A percentile compares a stretch with the other conserved stretches of the same genome.
These are phyloP conservation scores for Spea hammondii DNA, from an alignment of 2,797 vertebrate genomes.

Conservation along the genomic window DNA sequence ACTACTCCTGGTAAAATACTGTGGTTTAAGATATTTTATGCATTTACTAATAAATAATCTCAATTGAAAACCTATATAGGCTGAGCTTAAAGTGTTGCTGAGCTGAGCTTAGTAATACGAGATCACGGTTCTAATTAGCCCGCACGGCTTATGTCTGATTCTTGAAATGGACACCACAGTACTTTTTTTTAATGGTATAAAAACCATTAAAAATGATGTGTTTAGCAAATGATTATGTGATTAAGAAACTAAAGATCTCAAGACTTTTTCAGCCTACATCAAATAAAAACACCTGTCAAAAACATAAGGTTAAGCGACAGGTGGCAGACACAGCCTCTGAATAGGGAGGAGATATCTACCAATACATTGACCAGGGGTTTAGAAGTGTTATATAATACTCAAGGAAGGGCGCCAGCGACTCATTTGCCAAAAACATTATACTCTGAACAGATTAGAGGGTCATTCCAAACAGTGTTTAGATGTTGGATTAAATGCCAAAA, in stretches of 20 bases:
- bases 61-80: neutral
- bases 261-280: slow-evolving; percentile 13
- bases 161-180: slow-evolving; percentile 5
- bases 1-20: too few species aligned
- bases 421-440: slow-evolving; percentile 36
- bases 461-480: slow-evolving; percentile 29
- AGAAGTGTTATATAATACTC: slow-evolving; percentile 41
- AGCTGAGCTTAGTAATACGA: slow-evolving; percentile 4
- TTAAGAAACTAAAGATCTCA: slow-evolving; percentile 23
- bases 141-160: neutral
- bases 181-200: slow-evolving; percentile 12
- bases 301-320: slow-evolving; percentile 41
- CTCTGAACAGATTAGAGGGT: slow-evolving; percentile 22
- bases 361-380: slow-evolving; percentile 16
- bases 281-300: slow-evolving; percentile 45
- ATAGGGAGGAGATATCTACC: slow-evolving; percentile 12
- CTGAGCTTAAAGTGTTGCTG: neutral
- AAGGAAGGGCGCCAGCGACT: slow-evolving; percentile 31
- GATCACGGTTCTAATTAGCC: neutral
- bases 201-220: slow-evolving; percentile 39
- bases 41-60: neutral
- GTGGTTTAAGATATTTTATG: too few species aligned
- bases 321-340: slow-evolving; percentile 31
- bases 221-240: slow-evolving; percentile 47
- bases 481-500: slow-evolving; percentile 44